phyloP scores from a whole-genome alignment of 1,140 invertebrate genomes.

The Bombus sylvicola region DNA sequence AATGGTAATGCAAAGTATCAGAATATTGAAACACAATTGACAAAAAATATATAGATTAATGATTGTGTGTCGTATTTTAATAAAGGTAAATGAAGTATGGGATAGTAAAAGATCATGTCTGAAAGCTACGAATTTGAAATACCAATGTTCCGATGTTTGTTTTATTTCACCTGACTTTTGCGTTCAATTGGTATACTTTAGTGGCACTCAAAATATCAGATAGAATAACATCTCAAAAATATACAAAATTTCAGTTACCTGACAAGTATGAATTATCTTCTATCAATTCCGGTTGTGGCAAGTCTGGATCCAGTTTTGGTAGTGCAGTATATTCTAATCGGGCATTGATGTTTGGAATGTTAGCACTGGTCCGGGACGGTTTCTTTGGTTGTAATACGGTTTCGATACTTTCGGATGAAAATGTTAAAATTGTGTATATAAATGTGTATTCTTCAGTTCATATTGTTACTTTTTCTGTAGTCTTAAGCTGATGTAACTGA shows the following conservation, averaged over 20 bases:
- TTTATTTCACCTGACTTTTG: constrained; percentile 69
- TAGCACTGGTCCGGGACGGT: constrained; percentile 76
- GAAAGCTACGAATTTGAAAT: constrained; percentile 17
- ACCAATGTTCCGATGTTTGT: constrained; percentile 20
- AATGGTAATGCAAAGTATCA: background rate
- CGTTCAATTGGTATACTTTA: constrained; percentile 58
- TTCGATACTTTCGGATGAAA: constrained; percentile 77
- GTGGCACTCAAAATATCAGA: constrained; percentile 67
- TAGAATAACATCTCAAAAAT: constrained; percentile 24
- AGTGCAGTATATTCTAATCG: constrained; percentile 82
- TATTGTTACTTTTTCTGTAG: background rate
- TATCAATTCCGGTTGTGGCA: constrained; percentile 67
- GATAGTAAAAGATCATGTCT: constrained; percentile 35
- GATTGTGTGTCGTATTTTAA: background rate
- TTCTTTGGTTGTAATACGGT: constrained; percentile 82
- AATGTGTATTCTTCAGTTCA: background rate
- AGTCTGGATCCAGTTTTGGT: constrained; percentile 77
- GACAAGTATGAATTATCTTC: constrained; percentile 67
- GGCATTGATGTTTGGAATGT: constrained; percentile 79
- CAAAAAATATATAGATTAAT: background rate
- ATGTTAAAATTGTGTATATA: background rate
- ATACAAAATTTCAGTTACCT: constrained; percentile 52
- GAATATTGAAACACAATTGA: background rate
- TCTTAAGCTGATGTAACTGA: background rate
- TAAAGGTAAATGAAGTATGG: background rate